These are phyloP conservation scores for Polypedilum vanderplanki DNA, from an alignment of 1,140 invertebrate genomes.

Conservation along the genomic window DNA sequence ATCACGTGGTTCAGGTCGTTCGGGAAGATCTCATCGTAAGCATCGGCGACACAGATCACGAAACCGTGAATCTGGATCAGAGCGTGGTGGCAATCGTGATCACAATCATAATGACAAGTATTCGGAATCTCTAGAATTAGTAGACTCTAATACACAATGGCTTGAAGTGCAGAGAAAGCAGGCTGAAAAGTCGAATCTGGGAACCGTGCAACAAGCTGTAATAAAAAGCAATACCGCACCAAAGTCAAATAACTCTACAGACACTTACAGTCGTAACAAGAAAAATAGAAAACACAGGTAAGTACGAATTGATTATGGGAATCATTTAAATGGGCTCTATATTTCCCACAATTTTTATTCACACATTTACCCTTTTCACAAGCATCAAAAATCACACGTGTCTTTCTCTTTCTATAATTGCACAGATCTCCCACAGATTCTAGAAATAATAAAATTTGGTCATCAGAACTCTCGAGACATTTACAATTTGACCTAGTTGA, in stretches of 20 bases:
- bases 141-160: slow-evolving; percentile 84
- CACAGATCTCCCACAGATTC: slow-evolving; percentile 55
- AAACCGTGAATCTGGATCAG: slow-evolving; percentile 53
- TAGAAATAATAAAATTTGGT: slow-evolving; percentile 49
- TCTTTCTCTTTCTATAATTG: too few species aligned
- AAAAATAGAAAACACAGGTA: slow-evolving; percentile 56
- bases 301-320: slow-evolving; percentile 22
- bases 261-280: slow-evolving; percentile 31
- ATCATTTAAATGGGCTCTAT: neutral
- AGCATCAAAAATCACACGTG: too few species aligned
- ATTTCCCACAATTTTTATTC: neutral
- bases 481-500: slow-evolving; percentile 85
- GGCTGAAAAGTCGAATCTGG: slow-evolving; percentile 50
- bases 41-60: slow-evolving; percentile 63
- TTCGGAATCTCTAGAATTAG: slow-evolving; percentile 52
- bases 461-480: slow-evolving; percentile 72
- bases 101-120: slow-evolving; percentile 44
- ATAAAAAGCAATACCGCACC: slow-evolving; percentile 48
- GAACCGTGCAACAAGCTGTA: slow-evolving; percentile 57
- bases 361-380: too few species aligned
- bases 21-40: slow-evolving; percentile 48
- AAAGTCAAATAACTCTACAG: slow-evolving; percentile 35
- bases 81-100: slow-evolving; percentile 45
- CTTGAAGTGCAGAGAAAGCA: slow-evolving; percentile 71
- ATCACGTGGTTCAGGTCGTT: slow-evolving; percentile 70